A percentile compares a stretch with the other conserved stretches of the same genome.
Evolutionary conservation across 2,113 vertebrate species (phyloP).

Genomic region (Melanerpes formicivorus): DNA sequence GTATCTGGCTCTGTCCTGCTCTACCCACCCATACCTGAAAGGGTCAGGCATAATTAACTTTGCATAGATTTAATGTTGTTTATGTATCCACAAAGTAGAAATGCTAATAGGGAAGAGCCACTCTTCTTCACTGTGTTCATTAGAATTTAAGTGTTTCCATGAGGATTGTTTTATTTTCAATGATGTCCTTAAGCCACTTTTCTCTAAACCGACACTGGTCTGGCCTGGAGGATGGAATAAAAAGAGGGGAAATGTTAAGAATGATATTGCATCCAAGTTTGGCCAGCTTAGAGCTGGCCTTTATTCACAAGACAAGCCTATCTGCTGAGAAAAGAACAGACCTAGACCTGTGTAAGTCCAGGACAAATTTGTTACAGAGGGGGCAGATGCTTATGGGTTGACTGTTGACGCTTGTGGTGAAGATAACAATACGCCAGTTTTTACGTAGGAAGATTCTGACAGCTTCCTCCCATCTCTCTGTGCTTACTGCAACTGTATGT

Average conservation of each 20-base stretch:
- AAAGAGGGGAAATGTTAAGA: neutral
- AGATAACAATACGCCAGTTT: neutral
- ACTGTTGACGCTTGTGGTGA: neutral
- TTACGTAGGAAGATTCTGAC: neutral
- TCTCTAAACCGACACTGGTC: conserved; percentile 67
- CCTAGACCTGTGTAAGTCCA: neutral
- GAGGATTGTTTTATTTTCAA: conserved; percentile 68
- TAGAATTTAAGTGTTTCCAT: conserved; percentile 23
- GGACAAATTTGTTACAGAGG: neutral
- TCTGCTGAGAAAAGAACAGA: neutral
- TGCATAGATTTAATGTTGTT: neutral
- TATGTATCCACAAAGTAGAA: neutral
- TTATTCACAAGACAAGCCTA: neutral
- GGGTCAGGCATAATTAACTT: neutral
- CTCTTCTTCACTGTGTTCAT: neutral
- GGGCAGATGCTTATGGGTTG: neutral
- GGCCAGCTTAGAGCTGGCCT: neutral
- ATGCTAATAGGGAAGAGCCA: too few relatives aligned
- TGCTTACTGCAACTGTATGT: neutral
- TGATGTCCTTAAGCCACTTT: conserved; percentile 71
- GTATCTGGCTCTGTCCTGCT: neutral
- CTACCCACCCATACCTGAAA: neutral
- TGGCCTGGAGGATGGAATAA: conserved; percentile 63
- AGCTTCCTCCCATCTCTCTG: neutral
- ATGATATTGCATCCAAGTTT: neutral